A percentile compares a stretch with the other conserved stretches of the same genome.
Conservation (phyloP, 2,888 invertebrate genomes). For the Zaprionus lineosus region DNA sequence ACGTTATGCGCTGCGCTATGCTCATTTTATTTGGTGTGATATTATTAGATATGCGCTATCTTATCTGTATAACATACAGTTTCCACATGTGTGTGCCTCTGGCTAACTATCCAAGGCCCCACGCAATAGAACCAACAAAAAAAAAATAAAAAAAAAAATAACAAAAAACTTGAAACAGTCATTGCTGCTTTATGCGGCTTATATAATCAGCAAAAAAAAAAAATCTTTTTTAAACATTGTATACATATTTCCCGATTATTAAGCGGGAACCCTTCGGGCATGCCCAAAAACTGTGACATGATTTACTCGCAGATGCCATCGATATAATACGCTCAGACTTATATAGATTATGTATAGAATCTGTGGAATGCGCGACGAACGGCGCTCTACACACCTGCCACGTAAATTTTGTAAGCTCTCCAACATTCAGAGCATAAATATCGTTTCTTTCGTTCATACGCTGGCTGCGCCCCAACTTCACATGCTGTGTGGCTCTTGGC, state of each 20-base stretch:
- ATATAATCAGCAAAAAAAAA: constrained; percentile 54
- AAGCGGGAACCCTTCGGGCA: constrained; percentile 13
- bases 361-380: constrained; percentile 51
- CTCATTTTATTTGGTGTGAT: constrained; percentile 43
- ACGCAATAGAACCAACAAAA: constrained; percentile 14
- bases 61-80: constrained; percentile 61
- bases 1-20: constrained; percentile 54
- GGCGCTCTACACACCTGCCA: constrained; percentile 67
- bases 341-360: constrained; percentile 61
- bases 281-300: constrained; percentile 14
- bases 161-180: constrained; percentile 25
- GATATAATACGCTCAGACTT: constrained; percentile 21
- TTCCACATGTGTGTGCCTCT: constrained; percentile 15
- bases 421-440: constrained; percentile 57
- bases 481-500: constrained; percentile 30
- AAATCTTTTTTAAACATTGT: background rate
- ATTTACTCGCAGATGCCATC: constrained; percentile 24
- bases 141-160: constrained; percentile 11
- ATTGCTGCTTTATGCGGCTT: constrained; percentile 51
- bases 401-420: constrained; percentile 64
- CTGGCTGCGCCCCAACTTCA: constrained; percentile 30
- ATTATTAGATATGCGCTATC: constrained; percentile 75
- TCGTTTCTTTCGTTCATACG: constrained; percentile 29
- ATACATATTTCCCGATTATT: background rate
- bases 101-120: constrained; percentile 49